Conservation (phyloP, 2,797 vertebrate genomes). For the Manis pentadactyla region DNA sequence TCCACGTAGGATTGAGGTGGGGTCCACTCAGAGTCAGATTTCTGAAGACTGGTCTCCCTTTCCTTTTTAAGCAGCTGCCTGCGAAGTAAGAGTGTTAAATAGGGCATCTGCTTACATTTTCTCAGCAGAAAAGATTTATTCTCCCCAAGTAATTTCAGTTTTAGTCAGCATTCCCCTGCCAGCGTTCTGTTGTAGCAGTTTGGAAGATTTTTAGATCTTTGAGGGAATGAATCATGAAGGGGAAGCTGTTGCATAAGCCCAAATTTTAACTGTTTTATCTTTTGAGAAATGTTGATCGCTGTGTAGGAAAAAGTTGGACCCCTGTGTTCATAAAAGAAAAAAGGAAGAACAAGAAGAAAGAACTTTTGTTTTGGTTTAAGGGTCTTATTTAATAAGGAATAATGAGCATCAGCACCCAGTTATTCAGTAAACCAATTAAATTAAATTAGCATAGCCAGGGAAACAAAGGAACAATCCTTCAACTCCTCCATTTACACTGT, state of each 20-base stretch:
- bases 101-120: slow-evolving; percentile 44
- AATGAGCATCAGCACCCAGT: slow-evolving; percentile 87
- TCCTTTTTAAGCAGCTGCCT: slow-evolving; percentile 8
- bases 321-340: slow-evolving; percentile 58
- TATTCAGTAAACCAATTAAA: slow-evolving; percentile 89
- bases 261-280: slow-evolving; percentile 19
- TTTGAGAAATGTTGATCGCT: slow-evolving; percentile 3
- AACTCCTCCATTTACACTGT: slow-evolving; percentile 76
- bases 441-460: slow-evolving; percentile 88
- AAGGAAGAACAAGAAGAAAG: slow-evolving; percentile 31
- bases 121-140: slow-evolving; percentile 62
- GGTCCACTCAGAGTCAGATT: not conserved
- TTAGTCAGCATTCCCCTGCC: slow-evolving; percentile 35
- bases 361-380: slow-evolving; percentile 83
- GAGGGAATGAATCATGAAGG: not conserved
- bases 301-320: not conserved
- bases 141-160: slow-evolving; percentile 50
- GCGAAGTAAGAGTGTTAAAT: slow-evolving; percentile 10
- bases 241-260: slow-evolving; percentile 8
- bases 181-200: not conserved
- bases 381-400: slow-evolving; percentile 86
- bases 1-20: not conserved
- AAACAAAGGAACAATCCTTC: slow-evolving; percentile 87
- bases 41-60: not conserved
- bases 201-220: slow-evolving; percentile 31